phyloP scores from a whole-genome alignment of 2,888 invertebrate genomes.

The Aspidiotus rigidus region DNA sequence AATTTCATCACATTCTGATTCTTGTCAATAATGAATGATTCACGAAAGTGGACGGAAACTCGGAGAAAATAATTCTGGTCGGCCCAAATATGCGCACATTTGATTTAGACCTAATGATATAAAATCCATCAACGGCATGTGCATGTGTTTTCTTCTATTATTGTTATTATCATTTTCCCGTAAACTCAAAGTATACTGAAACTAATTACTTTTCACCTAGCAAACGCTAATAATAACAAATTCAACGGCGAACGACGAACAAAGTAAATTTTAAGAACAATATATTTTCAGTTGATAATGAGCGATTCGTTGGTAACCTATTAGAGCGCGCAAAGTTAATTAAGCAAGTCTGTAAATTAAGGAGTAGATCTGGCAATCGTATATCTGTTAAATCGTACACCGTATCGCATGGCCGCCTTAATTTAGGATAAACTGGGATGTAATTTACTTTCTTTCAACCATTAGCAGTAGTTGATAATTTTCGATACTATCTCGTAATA shows the following conservation, averaged over 20 bases:
- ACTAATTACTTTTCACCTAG: constrained; percentile 27
- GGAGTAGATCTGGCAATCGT: constrained; percentile 19
- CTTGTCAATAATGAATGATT: too few species aligned
- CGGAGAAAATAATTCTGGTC: too few species aligned
- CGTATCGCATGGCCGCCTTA: constrained; percentile 26
- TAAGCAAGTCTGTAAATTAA: constrained; percentile 34
- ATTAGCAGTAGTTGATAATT: constrained; percentile 25
- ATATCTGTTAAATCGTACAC: constrained; percentile 33
- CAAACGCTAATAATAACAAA: constrained; percentile 27
- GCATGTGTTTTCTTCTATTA: neutral
- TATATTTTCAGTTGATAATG: constrained; percentile 32
- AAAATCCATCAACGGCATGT: too few species aligned
- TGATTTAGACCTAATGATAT: too few species aligned
- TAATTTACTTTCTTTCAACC: constrained; percentile 33
- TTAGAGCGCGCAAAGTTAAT: constrained; percentile 34
- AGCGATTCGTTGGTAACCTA: constrained; percentile 31
- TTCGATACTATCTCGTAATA: constrained; percentile 17
- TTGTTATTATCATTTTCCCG: neutral
- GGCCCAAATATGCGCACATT: too few species aligned
- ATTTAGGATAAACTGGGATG: constrained; percentile 32
- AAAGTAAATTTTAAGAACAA: constrained; percentile 33
- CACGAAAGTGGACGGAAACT: too few species aligned
- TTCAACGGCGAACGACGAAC: constrained; percentile 26
- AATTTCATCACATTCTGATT: too few species aligned
- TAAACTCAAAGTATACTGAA: constrained; percentile 2